phyloP scores from a whole-genome alignment of 2,797 vertebrate species.

The Catostomus latipinnis region DNA sequence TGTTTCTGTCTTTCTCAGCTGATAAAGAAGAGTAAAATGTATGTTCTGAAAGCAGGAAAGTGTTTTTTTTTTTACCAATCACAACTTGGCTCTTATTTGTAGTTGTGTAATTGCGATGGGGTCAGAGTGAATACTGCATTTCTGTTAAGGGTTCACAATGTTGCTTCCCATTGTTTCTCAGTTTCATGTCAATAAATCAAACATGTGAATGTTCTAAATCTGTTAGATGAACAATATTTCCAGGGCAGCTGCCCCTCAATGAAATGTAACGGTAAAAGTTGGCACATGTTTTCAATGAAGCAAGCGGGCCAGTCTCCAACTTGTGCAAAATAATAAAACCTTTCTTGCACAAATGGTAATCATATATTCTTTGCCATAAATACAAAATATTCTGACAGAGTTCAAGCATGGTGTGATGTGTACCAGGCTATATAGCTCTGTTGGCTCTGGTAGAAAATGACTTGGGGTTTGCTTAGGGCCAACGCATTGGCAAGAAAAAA shows the following conservation, averaged over 20 bases:
- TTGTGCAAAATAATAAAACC: conserved; percentile 55
- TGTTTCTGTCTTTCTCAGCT: no score
- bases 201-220: conserved; percentile 17
- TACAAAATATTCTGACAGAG: conserved; percentile 36
- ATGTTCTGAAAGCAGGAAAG: no score
- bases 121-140: conserved; percentile 28
- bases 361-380: conserved; percentile 56
- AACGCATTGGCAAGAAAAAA: conserved; percentile 8
- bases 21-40: no score
- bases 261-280: conserved; percentile 46
- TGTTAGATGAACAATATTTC: conserved; percentile 33
- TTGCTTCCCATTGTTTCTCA: conserved; percentile 12
- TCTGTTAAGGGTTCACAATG: not conserved
- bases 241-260: conserved; percentile 43
- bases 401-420: not conserved
- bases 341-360: conserved; percentile 57
- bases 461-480: not conserved
- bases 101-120: not conserved
- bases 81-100: not conserved
- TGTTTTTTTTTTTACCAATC: no score
- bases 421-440: not conserved
- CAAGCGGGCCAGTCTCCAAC: conserved; percentile 34
- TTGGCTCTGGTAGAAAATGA: not conserved
- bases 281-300: conserved; percentile 62
- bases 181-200: conserved; percentile 50